Evolutionary conservation across 2,888 invertebrate species (phyloP), one percentile per base, ranked within the genome.

Genomic region (Plebejus melissa): DNA sequence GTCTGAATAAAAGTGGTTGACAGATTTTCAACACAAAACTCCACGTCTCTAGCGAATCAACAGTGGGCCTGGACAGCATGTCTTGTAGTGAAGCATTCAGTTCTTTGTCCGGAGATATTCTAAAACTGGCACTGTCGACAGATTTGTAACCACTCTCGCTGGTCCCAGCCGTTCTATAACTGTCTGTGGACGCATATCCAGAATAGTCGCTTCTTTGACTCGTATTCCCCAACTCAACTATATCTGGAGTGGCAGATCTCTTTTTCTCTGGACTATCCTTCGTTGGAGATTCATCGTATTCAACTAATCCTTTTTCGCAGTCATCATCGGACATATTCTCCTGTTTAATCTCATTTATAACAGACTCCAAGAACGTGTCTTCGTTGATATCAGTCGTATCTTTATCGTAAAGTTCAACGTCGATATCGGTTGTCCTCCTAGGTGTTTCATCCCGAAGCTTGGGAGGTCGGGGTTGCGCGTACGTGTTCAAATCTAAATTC

Each of bases 21-120:
- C 94, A 94, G 0, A 93, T 90, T 82, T 94, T 92, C 60, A 93
- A 77, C 0, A 94, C 90, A 79, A 93, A 92, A 74, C 88, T 91
- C 93, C 93, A 94, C 0, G 88, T 90, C 65, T 93, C 93, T 75
- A 93, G 79, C 0, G 93, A 93, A 69, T 90, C 88, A 0, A 88
- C 83, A 0, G 89, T 93, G 0, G 87, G 83, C 76, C 85, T 89
- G 0, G 89, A 80, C 83, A 93, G 85, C 46, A 85, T 84, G 4
- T 74, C 78, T n/a, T 83, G 84, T 16, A 84, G 38, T 0, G 80
- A 77, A 2, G 80, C 82, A 4, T 84, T 84, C 9, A 85, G 65
- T 2, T 89, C 88, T 54, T 87, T 90, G 22, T 90, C 89, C 32
- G 85, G 79, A 0, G 89, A 88, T 69, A 85, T 11, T n/a, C 85